Conservation (phyloP, 2,888 invertebrate genomes). For the Abrostola triplasia region DNA sequence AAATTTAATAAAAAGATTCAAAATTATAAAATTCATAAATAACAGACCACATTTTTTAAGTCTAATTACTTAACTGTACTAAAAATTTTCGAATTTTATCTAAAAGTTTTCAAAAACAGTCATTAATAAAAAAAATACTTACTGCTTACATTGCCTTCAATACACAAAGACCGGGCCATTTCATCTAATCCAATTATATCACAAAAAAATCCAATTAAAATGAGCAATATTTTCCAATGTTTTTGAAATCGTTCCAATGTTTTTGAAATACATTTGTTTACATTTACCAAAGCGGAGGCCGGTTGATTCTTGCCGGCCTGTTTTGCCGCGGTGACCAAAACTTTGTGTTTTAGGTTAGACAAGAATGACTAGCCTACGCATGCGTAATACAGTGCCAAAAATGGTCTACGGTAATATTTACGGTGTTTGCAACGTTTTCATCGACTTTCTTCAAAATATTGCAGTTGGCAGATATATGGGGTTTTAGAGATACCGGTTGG, state of each 20-base stretch:
- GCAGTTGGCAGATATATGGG: slow-evolving; percentile 43
- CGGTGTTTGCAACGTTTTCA: slow-evolving; percentile 75
- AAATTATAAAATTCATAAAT: too few species aligned
- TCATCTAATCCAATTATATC: slow-evolving; percentile 15
- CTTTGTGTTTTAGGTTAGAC: slow-evolving; percentile 54
- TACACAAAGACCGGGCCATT: slow-evolving; percentile 25
- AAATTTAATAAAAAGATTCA: too few species aligned
- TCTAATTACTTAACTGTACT: not conserved
- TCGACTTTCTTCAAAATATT: slow-evolving; percentile 70
- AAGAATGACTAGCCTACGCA: slow-evolving; percentile 61
- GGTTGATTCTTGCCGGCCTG: slow-evolving; percentile 49
- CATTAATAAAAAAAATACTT: slow-evolving; percentile 7
- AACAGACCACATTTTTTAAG: not conserved
- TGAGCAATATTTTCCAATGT: slow-evolving; percentile 16
- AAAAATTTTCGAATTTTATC: not conserved
- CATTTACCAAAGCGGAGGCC: slow-evolving; percentile 36
- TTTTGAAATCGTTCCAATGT: slow-evolving; percentile 8
- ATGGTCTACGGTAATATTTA: slow-evolving; percentile 50
- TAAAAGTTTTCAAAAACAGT: not conserved
- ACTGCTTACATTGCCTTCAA: slow-evolving; percentile 19
- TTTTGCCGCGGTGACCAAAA: slow-evolving; percentile 58
- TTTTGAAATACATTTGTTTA: slow-evolving; percentile 55
- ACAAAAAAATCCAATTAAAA: slow-evolving; percentile 9
- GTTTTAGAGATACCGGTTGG: not conserved
- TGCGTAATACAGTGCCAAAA: slow-evolving; percentile 73